A percentile compares a stretch with the other conserved stretches of the same genome.
Conservation (phyloP, 2,113 vertebrate species). For the Egretta garzetta region DNA sequence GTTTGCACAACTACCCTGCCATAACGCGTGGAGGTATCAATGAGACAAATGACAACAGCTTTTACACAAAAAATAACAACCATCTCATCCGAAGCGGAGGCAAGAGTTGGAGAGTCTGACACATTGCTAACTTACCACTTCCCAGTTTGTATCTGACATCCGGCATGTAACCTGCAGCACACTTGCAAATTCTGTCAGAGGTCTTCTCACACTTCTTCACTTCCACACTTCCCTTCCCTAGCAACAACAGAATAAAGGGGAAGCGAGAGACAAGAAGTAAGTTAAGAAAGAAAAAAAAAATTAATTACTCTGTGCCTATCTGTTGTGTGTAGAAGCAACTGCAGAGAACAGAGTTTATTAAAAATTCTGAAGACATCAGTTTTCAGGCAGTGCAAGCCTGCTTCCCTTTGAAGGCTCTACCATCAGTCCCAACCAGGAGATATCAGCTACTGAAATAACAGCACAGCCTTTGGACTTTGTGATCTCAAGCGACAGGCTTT, state of each 20-base stretch:
- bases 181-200: slow-evolving; percentile 28
- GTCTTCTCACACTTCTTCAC: slow-evolving; percentile 34
- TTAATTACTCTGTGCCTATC: not conserved
- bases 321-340: not conserved
- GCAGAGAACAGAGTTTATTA: not conserved
- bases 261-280: not conserved
- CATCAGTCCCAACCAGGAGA: not conserved
- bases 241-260: not conserved
- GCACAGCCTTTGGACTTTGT: not conserved
- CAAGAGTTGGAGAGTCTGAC: not conserved
- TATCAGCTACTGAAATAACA: not conserved
- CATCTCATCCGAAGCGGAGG: too few relatives aligned
- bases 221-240: slow-evolving; percentile 39
- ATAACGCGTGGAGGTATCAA: not conserved
- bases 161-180: slow-evolving; percentile 19
- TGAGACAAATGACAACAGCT: not conserved
- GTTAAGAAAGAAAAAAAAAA: not conserved
- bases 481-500: not conserved
- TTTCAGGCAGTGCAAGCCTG: not conserved
- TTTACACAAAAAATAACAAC: not conserved
- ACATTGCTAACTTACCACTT: not conserved
- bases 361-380: not conserved
- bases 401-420: not conserved
- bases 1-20: not conserved
- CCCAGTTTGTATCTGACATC: fast-evolving